Base-by-base conservation (phyloP, 2,797 vertebrate species). In the Pygocentrus nattereri region DNA sequence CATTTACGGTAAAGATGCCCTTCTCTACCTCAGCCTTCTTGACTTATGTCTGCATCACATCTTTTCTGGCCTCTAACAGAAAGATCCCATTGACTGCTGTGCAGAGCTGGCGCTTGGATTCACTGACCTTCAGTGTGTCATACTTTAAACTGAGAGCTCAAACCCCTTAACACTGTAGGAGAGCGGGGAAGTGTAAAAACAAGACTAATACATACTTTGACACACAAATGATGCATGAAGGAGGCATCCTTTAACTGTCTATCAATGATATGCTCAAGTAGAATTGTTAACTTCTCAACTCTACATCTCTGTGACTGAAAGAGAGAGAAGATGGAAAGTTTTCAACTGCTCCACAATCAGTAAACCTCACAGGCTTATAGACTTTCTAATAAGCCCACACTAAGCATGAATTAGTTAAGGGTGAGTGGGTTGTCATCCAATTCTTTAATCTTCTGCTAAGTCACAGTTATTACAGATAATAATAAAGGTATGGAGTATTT, bases 51-150 rank as follows among this genome's bases (percentile, higher is more conserved):
- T 59, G 56, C n/a, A 59, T 59, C 3, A 25, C 25, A 30, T 62
- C 59, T 62, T 62, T 62, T 62, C 59, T 62, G 59, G 25, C 59
- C 59, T 62, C 59, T 62, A 62, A 16, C 27, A 30, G 25, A 30
- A 59, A 30, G 27, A 30, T 62, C 15, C 15, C 59, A 62, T 0
- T 30, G 25, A 30, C 59, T 62, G 27, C 59, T 62, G 13, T 30
- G 59, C 25, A 30, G 59, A 7, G 27, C 59, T 30, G 25, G 27
- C 59, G 30, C 15, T 62, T 18, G 15, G 59, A 30, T 30, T 30
- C 25, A 62, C 59, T 62, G 59, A 62, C 15, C 59, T 58, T 58
- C n/a, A 58, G 8, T 58, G 56, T 58, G 56, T 25, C n/a, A 18
- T 30, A 30, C 27, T 62, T 5, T 62, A 30, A 62, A 13, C 23